phyloP scores from a whole-genome alignment of 1,140 invertebrate species.

The Anoplolepis gracilipes region DNA sequence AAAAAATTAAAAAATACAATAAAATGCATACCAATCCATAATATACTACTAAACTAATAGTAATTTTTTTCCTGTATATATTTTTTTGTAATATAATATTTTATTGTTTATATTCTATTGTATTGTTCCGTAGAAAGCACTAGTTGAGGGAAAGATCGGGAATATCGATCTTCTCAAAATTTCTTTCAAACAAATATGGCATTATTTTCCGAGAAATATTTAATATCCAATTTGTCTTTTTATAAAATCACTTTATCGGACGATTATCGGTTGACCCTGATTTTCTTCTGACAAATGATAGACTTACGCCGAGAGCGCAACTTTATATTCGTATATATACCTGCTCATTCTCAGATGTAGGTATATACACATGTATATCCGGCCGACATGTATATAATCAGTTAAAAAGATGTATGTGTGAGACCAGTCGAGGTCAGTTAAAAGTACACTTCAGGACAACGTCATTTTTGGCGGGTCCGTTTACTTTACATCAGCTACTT shows the following conservation, averaged over 20 bases:
- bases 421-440: conserved; percentile 62
- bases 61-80: neutral
- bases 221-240: conserved; percentile 15
- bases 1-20: too few relatives aligned
- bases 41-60: too few relatives aligned
- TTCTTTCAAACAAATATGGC: conserved; percentile 11
- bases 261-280: conserved; percentile 52
- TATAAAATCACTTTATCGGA: conserved; percentile 59
- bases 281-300: conserved; percentile 58
- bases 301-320: neutral
- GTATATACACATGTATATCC: conserved; percentile 23
- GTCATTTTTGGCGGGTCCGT: conserved; percentile 53
- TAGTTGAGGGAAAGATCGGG: neutral
- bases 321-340: conserved; percentile 27
- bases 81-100: neutral
- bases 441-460: conserved; percentile 57
- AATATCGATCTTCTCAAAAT: neutral
- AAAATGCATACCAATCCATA: too few relatives aligned
- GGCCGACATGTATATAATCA: neutral
- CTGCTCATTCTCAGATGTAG: conserved; percentile 9
- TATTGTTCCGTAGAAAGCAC: neutral
- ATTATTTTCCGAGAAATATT: conserved; percentile 17
- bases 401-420: conserved; percentile 59
- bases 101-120: neutral
- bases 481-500: conserved; percentile 58